Base-by-base conservation (phyloP, 53 echinoderm and acorn worm genomes). In the Pentamera pediparva region DNA sequence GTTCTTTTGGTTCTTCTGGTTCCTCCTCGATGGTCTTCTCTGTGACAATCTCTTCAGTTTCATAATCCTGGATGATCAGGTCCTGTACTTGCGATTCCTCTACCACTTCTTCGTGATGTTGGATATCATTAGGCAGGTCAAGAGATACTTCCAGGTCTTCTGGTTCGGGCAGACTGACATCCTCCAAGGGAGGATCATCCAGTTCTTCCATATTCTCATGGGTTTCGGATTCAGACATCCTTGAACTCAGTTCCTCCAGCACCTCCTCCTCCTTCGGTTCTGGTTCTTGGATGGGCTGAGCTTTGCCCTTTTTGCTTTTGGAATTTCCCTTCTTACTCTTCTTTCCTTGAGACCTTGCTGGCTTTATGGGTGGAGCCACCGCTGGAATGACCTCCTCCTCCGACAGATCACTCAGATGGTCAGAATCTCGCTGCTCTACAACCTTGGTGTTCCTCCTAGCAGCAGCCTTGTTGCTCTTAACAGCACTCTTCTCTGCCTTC, bases 361-460 rank as follows among this genome's bases (percentile, higher is more conserved):
- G 76, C 13, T 65, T 39, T 55, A 43, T 32, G 17, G 69, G 22
- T 12, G 33, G 37, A 19, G 74, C 56, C 11, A 34, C 35, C n/a
- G 37, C 52, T 34, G 41, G 32, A 26, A 65, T 69, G 31, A 77
- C 86, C 28, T 80, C 75, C 29, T 80, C 79, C 43, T 65, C 75
- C 62, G 34, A 30, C 4, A 45, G 39, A 21, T 67, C 67, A 29
- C 30, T 41, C 18, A 67, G 27, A 15, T 18, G 24, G 22, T 67
- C 67, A 1, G 67, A 29, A 11, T 35, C 19, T 17, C 24, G 24
- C 27, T 67, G 30, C n/a, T 67, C 67, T 13, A 67, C 30, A 10
- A 29, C 43, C 41, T 69, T 63, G 18, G 35, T 15, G 32, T 72
- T 70, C 5, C 59, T 55, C 40, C 61, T 72, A 55, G 31, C 62